Conservation (phyloP, 2,888 invertebrate genomes). For the Drosophila rubida region DNA sequence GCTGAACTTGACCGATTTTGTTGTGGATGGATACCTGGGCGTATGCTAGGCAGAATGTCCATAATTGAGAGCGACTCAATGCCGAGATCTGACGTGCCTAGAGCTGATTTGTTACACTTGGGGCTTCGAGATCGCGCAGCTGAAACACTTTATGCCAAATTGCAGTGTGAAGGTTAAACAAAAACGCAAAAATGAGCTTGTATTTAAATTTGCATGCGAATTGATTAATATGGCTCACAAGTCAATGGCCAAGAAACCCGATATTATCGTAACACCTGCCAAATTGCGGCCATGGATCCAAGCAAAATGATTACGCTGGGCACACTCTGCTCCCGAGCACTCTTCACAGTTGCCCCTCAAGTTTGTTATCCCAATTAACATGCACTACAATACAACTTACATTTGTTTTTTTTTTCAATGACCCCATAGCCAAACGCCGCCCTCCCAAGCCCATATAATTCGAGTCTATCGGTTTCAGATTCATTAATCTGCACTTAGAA, state of each 20-base stretch:
- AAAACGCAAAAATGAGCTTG: conserved; percentile 38
- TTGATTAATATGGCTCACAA: conserved; percentile 41
- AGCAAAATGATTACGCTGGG: conserved; percentile 21
- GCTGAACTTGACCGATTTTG: conserved; percentile 73
- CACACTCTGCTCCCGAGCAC: conserved; percentile 13
- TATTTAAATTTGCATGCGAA: conserved; percentile 58
- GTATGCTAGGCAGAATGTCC: conserved; percentile 43
- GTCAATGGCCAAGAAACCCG: conserved; percentile 15
- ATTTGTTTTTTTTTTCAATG: conserved; percentile 13
- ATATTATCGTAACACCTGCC: conserved; percentile 42
- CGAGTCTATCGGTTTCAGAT: conserved; percentile 23
- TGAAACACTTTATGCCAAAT: conserved; percentile 40
- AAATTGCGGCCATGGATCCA: conserved; percentile 45
- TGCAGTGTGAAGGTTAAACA: conserved; percentile 56
- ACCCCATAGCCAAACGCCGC: neutral
- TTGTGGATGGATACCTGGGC: conserved; percentile 13
- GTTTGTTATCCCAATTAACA: conserved; percentile 21
- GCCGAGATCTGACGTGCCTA: conserved; percentile 34
- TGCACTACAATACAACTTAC: conserved; percentile 2
- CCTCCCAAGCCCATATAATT: conserved; percentile 3
- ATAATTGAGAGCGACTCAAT: conserved; percentile 35
- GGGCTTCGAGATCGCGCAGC: neutral
- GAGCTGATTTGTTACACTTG: conserved; percentile 38
- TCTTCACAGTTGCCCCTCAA: conserved; percentile 28
- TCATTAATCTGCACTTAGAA: conserved; percentile 46